Conservation (phyloP, 1,140 invertebrate species). For the Battus philenor region DNA sequence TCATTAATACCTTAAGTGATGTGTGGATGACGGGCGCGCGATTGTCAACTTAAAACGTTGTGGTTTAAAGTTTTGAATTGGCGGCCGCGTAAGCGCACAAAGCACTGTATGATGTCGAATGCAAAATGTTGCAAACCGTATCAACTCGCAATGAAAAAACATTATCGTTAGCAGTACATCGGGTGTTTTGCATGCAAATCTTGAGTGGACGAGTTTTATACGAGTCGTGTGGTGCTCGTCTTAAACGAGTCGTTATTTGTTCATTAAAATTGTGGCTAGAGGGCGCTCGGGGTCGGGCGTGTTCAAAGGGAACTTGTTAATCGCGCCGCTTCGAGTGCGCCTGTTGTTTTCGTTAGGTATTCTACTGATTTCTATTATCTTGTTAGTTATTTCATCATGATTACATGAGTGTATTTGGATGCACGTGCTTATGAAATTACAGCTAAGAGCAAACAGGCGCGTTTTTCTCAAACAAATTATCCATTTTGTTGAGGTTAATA, state of each 20-base stretch:
- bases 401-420: too few species aligned
- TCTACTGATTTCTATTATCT: conserved; percentile 6
- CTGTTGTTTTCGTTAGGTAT: conserved; percentile 9
- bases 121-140: conserved; percentile 72
- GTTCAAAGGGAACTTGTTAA: conserved; percentile 15
- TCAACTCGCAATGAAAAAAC: conserved; percentile 67
- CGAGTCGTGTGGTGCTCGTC: conserved; percentile 15
- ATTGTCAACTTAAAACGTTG: conserved; percentile 39
- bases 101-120: conserved; percentile 58
- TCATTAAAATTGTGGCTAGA: conserved; percentile 10
- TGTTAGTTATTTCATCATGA: conserved; percentile 3
- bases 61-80: conserved; percentile 17
- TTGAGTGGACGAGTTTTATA: conserved; percentile 37
- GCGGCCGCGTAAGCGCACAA: conserved; percentile 21
- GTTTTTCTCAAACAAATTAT: too few species aligned
- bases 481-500: too few species aligned
- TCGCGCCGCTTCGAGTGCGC: conserved; percentile 5
- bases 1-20: conserved; percentile 74
- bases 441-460: too few species aligned
- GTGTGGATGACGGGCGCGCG: conserved; percentile 37
- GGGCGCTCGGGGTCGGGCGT: not conserved
- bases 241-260: conserved; percentile 28
- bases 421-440: too few species aligned
- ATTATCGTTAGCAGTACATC: conserved; percentile 59
- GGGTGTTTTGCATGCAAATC: conserved; percentile 68